These are phyloP conservation scores for Cheilosia impressa DNA, from an alignment of 2,888 invertebrate species.

Conservation along the genomic window DNA sequence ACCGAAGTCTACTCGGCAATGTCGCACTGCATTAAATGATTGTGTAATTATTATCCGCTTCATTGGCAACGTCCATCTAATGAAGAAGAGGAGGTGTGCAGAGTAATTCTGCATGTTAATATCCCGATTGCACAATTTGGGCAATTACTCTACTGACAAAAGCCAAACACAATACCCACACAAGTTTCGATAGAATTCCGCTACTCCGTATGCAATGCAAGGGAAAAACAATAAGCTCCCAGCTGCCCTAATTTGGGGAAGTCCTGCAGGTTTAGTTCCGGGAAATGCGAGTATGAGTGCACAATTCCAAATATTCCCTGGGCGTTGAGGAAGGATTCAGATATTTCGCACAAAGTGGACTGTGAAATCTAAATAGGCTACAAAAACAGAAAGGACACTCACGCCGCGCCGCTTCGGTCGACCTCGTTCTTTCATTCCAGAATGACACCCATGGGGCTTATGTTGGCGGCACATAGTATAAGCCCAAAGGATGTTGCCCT, in stretches of 20 bases:
- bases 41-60: slow-evolving; percentile 40
- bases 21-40: slow-evolving; percentile 13
- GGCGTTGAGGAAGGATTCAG: slow-evolving; percentile 30
- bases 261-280: slow-evolving; percentile 30
- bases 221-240: slow-evolving; percentile 55
- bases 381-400: slow-evolving; percentile 40
- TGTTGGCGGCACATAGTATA: not conserved
- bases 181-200: not conserved
- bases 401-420: not conserved
- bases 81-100: slow-evolving; percentile 9
- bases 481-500: not conserved
- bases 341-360: slow-evolving; percentile 48
- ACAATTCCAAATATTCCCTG: not conserved
- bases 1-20: not conserved
- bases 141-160: slow-evolving; percentile 46
- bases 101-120: slow-evolving; percentile 10
- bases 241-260: slow-evolving; percentile 3
- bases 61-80: slow-evolving; percentile 20
- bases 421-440: not conserved
- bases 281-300: slow-evolving; percentile 32
- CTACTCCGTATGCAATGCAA: slow-evolving; percentile 6
- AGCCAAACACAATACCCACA: slow-evolving; percentile 3
- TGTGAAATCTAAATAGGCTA: slow-evolving; percentile 58
- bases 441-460: not conserved
- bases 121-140: slow-evolving; percentile 28